phyloP scores from a whole-genome alignment of 2,113 vertebrate genomes.

The Hydrochoerus hydrochaeris region DNA sequence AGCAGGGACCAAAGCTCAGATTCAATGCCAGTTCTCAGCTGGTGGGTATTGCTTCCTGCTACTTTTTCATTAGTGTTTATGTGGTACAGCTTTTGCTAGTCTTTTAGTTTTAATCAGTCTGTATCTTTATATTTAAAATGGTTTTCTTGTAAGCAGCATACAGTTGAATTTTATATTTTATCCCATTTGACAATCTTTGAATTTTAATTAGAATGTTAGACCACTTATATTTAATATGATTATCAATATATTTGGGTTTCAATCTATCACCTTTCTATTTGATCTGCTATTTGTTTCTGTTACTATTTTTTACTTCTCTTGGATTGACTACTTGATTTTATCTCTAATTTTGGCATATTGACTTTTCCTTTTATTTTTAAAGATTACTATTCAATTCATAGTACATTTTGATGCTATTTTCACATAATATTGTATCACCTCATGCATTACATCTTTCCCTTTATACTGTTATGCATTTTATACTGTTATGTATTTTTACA shows the following conservation, averaged over 20 bases:
- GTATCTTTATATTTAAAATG: background rate
- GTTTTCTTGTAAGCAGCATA: slow-evolving; percentile 35
- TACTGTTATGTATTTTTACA: no score
- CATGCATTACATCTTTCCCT: background rate
- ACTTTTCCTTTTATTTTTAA: background rate
- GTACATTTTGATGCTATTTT: background rate
- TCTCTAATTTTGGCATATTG: background rate
- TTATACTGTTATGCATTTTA: background rate
- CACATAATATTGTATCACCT: background rate
- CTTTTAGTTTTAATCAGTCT: background rate
- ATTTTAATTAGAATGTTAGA: slow-evolving; percentile 57
- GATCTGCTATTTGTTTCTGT: background rate
- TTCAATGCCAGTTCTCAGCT: background rate
- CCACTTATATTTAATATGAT: slow-evolving; percentile 27
- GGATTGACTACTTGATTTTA: background rate
- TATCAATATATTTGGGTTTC: background rate
- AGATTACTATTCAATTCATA: background rate
- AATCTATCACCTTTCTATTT: background rate
- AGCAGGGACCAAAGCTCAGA: background rate
- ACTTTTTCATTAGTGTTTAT: background rate
- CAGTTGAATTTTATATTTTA: background rate
- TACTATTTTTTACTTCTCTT: background rate
- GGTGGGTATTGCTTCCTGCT: background rate
- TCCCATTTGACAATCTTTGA: background rate
- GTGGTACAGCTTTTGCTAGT: background rate